Percentiles rank a stretch among this genome's conserved stretches.
These are phyloP conservation scores for Hipposideros armiger DNA, from an alignment of 2,113 vertebrate species.

Conservation along the genomic window DNA sequence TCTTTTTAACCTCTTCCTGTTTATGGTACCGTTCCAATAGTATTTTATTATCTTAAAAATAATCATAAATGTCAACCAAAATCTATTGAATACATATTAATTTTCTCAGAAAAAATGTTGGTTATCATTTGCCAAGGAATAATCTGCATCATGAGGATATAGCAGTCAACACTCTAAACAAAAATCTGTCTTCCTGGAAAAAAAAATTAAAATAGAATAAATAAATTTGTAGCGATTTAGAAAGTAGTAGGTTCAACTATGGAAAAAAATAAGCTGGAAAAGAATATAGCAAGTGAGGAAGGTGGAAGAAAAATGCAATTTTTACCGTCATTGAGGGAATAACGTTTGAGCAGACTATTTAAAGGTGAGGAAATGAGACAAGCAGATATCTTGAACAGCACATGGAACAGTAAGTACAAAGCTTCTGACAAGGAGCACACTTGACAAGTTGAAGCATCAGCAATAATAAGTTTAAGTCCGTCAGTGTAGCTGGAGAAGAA, in stretches of 20 bases:
- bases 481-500: neutral
- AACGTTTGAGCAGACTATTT: neutral
- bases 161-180: neutral
- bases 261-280: neutral
- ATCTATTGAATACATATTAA: neutral
- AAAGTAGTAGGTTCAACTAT: neutral
- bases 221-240: neutral
- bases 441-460: neutral
- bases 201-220: neutral
- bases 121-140: neutral
- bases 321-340: neutral
- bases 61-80: neutral
- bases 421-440: neutral
- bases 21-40: neutral
- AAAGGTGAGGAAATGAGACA: neutral
- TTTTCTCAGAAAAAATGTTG: neutral
- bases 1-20: neutral
- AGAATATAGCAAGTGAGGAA: neutral
- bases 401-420: neutral
- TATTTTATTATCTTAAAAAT: neutral
- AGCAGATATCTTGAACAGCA: neutral
- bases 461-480: neutral
- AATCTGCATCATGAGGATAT: neutral
- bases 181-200: neutral
- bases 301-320: neutral